phyloP scores from a whole-genome alignment of 1,140 invertebrate species.

The Ephestia elutella region DNA sequence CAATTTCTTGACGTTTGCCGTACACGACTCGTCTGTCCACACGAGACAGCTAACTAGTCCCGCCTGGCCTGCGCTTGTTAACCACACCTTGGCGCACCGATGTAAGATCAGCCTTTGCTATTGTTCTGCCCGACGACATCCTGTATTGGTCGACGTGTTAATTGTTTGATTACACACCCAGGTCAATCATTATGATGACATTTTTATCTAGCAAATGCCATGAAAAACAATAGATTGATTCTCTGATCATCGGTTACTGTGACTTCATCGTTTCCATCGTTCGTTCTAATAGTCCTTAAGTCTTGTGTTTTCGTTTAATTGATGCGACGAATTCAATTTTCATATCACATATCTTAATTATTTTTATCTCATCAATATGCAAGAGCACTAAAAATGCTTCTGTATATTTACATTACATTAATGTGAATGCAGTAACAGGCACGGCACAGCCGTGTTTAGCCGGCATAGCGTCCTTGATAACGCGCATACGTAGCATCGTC shows the following conservation, averaged over 20 bases:
- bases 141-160: not conserved
- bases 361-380: too few relatives aligned
- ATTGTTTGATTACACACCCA: constrained; percentile 1
- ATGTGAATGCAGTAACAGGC: not conserved
- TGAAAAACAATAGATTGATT: too few relatives aligned
- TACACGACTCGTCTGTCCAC: not conserved
- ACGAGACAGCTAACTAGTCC: not conserved
- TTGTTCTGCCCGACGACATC: constrained; percentile 3
- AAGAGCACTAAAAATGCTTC: not conserved
- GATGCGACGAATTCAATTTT: too few relatives aligned
- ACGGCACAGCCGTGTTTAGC: constrained; percentile 5
- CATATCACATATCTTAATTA: too few relatives aligned
- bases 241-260: too few relatives aligned
- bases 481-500: constrained; percentile 29
- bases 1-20: not conserved
- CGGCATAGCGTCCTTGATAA: constrained; percentile 32
- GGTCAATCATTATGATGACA: too few relatives aligned
- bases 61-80: constrained; percentile 8
- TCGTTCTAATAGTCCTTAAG: too few relatives aligned
- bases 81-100: constrained; percentile 15
- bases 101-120: constrained; percentile 13
- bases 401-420: not conserved
- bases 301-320: too few relatives aligned
- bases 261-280: too few relatives aligned
- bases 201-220: too few relatives aligned